A percentile compares a stretch with the other conserved stretches of the same genome.
phyloP scores from a whole-genome alignment of 2,797 vertebrate species.

The Psittacula echo region DNA sequence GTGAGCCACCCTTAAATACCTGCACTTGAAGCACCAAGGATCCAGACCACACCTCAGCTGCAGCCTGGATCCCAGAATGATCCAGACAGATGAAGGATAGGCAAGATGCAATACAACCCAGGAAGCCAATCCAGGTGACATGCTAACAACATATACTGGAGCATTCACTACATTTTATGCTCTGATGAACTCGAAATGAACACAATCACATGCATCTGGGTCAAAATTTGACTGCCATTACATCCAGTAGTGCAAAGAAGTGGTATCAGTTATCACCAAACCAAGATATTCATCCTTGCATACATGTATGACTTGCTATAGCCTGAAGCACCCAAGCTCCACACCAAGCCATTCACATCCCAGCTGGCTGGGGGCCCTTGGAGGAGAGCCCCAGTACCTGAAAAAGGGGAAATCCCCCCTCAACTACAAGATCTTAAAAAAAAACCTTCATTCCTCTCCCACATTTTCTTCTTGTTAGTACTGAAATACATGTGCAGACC shows the following conservation, averaged over 20 bases:
- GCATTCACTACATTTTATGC: background rate
- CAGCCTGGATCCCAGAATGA: background rate
- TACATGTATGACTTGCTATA: background rate
- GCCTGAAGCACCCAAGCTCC: background rate
- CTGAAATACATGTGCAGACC: background rate
- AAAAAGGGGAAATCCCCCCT: background rate
- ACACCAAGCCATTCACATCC: background rate
- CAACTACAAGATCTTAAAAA: background rate
- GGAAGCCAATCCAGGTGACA: background rate
- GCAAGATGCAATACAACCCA: background rate
- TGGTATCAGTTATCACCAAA: background rate
- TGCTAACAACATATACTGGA: background rate
- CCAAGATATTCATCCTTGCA: background rate
- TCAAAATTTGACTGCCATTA: slow-evolving; percentile 53
- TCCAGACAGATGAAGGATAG: background rate
- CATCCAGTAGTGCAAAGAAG: background rate
- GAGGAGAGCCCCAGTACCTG: background rate
- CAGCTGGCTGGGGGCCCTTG: background rate
- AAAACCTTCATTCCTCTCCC: background rate
- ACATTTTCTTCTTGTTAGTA: background rate
- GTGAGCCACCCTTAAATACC: background rate
- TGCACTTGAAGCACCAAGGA: background rate
- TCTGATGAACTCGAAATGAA: background rate
- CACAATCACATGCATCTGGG: slow-evolving; percentile 46
- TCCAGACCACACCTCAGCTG: background rate